A percentile compares a stretch with the other conserved stretches of the same genome.
phyloP scores from a whole-genome alignment of 2,888 invertebrate species.

The Pycnomerus fuliginosus region DNA sequence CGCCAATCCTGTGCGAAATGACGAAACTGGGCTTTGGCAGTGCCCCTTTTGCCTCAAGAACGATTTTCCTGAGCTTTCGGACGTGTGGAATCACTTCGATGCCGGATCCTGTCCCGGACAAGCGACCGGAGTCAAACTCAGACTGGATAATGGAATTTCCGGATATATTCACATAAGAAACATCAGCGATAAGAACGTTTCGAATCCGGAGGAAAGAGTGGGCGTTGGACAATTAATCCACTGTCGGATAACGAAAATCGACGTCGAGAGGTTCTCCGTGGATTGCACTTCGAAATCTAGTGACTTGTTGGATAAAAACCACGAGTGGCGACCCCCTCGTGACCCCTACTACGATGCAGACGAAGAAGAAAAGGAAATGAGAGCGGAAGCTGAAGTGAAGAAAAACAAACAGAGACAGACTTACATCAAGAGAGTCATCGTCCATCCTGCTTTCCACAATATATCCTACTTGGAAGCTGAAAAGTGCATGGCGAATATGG shows the following conservation, averaged over 20 bases:
- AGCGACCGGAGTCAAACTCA: constrained; percentile 86
- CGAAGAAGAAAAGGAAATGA: constrained; percentile 74
- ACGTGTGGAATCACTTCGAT: constrained; percentile 99
- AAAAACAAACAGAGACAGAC: constrained; percentile 80
- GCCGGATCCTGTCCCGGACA: constrained; percentile 94
- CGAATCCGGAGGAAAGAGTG: constrained; percentile 91
- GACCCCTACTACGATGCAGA: constrained; percentile 92
- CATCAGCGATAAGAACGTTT: constrained; percentile 89
- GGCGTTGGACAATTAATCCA: constrained; percentile 80
- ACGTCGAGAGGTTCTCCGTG: constrained; percentile 89
- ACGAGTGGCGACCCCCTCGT: constrained; percentile 84
- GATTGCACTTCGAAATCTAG: constrained; percentile 93
- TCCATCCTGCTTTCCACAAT: constrained; percentile 97
- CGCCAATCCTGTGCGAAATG: constrained; percentile 93
- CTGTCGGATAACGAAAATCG: constrained; percentile 91
- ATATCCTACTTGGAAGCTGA: constrained; percentile 92
- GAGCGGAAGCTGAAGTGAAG: constrained; percentile 77
- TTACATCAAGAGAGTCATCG: constrained; percentile 94
- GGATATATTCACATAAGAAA: constrained; percentile 94
- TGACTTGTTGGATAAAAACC: constrained; percentile 86
- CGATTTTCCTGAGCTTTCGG: constrained; percentile 93
- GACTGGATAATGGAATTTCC: constrained; percentile 83
- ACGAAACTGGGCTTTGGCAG: constrained; percentile 94
- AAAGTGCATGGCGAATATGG: constrained; percentile 86
- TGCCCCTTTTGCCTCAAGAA: constrained; percentile 97